Percentiles rank a stretch among this genome's conserved stretches.
Conservation (phyloP, 2,113 vertebrate genomes). For the Malurus alboscapulatus region DNA sequence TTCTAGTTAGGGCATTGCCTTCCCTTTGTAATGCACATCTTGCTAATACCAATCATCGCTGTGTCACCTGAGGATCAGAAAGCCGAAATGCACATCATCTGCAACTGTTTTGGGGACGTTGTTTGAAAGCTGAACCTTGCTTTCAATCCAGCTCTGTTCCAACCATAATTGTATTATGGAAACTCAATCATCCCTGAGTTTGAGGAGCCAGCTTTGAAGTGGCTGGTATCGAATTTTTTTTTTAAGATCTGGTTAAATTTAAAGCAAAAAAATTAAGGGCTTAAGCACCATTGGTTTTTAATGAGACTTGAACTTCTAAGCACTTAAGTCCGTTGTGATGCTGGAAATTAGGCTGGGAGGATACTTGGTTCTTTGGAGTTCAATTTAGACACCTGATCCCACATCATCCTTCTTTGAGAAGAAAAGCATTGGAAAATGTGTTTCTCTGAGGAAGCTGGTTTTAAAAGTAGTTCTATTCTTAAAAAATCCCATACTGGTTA, state of each 20-base stretch:
- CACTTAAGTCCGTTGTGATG: background rate
- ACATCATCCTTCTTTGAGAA: background rate
- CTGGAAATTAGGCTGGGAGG: background rate
- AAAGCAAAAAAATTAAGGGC: background rate
- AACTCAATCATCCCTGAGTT: conserved; percentile 46
- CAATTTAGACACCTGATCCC: background rate
- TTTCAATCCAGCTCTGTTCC: conserved; percentile 9
- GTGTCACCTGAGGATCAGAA: conserved; percentile 60
- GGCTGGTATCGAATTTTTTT: conserved; percentile 1
- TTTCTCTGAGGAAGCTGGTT: background rate
- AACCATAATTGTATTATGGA: conserved; percentile 43
- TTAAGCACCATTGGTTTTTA: background rate
- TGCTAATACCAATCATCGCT: background rate
- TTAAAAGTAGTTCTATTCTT: background rate
- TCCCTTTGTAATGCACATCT: background rate
- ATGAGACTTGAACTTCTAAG: conserved; percentile 15
- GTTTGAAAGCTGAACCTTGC: conserved; percentile 53
- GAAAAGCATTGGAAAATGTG: background rate
- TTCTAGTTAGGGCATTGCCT: conserved; percentile 6
- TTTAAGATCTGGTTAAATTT: background rate
- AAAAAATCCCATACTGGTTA: background rate
- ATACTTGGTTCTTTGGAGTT: background rate
- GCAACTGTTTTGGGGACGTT: conserved; percentile 43
- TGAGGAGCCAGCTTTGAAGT: conserved; percentile 17
- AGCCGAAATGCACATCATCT: conserved; percentile 38